Percentiles rank a stretch among this genome's conserved stretches.
Evolutionary conservation across 2,888 invertebrate species (phyloP).

Genomic region (Marronus borbonicus): DNA sequence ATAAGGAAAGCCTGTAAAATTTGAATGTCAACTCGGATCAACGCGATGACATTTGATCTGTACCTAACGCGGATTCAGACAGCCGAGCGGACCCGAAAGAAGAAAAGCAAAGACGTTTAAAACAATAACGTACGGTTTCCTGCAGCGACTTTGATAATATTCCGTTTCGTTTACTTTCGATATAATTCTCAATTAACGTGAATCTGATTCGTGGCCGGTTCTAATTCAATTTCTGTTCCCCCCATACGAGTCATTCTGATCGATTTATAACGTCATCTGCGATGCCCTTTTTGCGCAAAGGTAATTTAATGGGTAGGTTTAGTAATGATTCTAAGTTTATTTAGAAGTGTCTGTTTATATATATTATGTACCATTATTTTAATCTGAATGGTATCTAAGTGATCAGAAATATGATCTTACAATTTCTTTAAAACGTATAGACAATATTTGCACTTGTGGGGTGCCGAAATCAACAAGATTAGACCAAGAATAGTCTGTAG

Average conservation of each 20-base stretch:
- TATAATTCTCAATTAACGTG: slow-evolving; percentile 64
- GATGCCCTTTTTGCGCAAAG: slow-evolving; percentile 41
- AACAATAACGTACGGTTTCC: slow-evolving; percentile 32
- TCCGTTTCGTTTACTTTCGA: slow-evolving; percentile 56
- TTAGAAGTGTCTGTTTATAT: background rate
- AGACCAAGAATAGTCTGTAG: too few relatives aligned
- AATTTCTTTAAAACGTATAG: too few relatives aligned
- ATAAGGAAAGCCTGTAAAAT: slow-evolving; percentile 68
- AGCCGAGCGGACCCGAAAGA: background rate
- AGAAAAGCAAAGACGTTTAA: slow-evolving; percentile 10
- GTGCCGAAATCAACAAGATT: too few relatives aligned
- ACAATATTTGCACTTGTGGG: too few relatives aligned
- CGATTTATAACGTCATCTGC: slow-evolving; percentile 58
- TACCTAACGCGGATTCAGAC: slow-evolving; percentile 51
- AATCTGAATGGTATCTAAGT: too few relatives aligned
- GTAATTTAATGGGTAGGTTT: slow-evolving; percentile 29
- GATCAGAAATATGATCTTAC: too few relatives aligned
- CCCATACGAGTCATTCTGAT: slow-evolving; percentile 56
- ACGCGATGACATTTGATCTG: slow-evolving; percentile 63
- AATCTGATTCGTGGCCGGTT: slow-evolving; percentile 61
- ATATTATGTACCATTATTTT: too few relatives aligned
- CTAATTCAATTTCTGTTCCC: slow-evolving; percentile 57
- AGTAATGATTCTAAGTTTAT: background rate
- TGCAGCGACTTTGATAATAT: background rate
- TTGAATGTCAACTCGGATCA: slow-evolving; percentile 72